Base-by-base conservation (phyloP, 2,888 invertebrate species). In the Hanleya hanleyi region DNA sequence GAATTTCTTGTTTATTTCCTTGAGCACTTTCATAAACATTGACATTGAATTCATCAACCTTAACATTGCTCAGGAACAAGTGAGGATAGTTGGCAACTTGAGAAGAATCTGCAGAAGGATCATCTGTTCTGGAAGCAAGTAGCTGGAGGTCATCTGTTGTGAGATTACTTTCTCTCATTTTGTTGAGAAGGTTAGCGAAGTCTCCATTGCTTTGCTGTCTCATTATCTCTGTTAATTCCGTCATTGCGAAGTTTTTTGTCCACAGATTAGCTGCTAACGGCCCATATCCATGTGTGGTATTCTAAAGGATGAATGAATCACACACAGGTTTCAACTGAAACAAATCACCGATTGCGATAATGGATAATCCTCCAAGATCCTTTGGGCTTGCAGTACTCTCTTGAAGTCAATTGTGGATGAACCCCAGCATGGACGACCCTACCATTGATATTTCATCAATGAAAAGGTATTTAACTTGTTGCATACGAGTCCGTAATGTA, bases 181-280 rank as follows among this genome's bases (percentile, higher is more conserved):
- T n/a, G n/a, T n/a, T n/a, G n/a, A n/a, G n/a, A n/a, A n/a, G n/a
- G n/a, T n/a, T n/a, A n/a, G n/a, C n/a, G n/a, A n/a, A n/a, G n/a
- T n/a, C n/a, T n/a, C n/a, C n/a, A n/a, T n/a, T n/a, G n/a, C n/a
- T 76, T 67, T 71, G 76, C 68, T 80, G 80, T 32, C 80, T n/a
- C 80, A 80, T 77, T 1, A 80, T 76, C 49, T 71, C 50, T 36
- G 49, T 71, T n/a, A 71, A 37, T n/a, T 69, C 67, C 68, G 37
- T 69, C 29, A 69, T 69, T 7, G 29, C n/a, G 36, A 71, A 69
- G n/a, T 51, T 29, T 7, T 47, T 57, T 35, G 18, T 29, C 71
- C 71, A 76, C 37, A 76, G 67, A 65, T 76, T 73, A 22, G 67
- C 36, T 66, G 66, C 76, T n/a, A n/a, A n/a, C n/a, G n/a, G n/a